Conservation (phyloP, 2,113 vertebrate genomes). For the Diphyllodes magnificus region DNA sequence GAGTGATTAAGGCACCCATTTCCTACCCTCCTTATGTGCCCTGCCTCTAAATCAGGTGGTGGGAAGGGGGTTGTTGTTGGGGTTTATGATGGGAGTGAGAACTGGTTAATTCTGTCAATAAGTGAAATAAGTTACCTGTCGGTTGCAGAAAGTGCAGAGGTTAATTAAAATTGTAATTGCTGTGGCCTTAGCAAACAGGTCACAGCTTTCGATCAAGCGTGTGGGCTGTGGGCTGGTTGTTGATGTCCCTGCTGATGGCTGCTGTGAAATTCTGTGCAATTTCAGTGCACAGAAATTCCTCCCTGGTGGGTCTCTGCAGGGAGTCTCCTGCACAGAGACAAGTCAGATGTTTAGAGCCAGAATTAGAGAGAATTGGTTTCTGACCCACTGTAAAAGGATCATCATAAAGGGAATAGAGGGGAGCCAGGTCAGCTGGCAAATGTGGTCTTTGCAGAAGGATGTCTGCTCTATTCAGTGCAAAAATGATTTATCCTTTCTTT, state of each 20-base stretch:
- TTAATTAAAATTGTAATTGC: slow-evolving; percentile 43
- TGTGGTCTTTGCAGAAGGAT: not conserved
- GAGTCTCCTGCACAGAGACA: not conserved
- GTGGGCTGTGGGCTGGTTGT: not conserved
- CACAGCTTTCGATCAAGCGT: not conserved
- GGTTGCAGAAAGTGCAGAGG: slow-evolving; percentile 1
- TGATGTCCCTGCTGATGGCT: not conserved
- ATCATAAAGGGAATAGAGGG: not conserved
- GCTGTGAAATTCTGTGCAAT: not conserved
- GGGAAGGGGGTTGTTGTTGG: too few relatives aligned
- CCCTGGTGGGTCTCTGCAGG: not conserved
- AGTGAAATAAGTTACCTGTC: not conserved
- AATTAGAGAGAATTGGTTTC: not conserved
- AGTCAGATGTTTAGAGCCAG: not conserved
- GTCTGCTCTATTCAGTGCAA: not conserved
- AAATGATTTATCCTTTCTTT: not conserved
- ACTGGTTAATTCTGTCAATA: not conserved
- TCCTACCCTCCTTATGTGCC: not conserved
- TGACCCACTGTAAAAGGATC: not conserved
- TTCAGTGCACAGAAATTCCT: not conserved
- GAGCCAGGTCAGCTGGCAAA: not conserved
- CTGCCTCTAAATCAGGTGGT: not conserved
- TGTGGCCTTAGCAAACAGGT: not conserved
- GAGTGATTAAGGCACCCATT: not conserved
- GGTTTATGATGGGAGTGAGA: not conserved